Evolutionary conservation across 2,113 vertebrate genomes (phyloP).

Genomic region (Elephantulus edwardii): DNA sequence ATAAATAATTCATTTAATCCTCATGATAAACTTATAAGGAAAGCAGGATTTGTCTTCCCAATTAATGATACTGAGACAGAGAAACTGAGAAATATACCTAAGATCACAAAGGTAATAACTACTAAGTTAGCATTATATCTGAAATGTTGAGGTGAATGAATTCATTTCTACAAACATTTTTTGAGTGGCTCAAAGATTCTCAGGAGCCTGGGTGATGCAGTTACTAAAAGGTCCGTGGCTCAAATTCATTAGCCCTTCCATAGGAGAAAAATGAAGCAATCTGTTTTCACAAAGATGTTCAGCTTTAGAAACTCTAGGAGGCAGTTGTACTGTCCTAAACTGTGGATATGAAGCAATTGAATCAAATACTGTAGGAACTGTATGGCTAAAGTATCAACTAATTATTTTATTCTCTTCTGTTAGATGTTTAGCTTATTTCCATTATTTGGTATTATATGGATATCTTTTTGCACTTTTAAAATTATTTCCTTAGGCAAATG

Average conservation of each 20-base stretch:
- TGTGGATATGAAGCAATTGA: too few relatives aligned
- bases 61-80: conserved; percentile 35
- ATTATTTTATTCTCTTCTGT: not conserved
- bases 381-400: conserved; percentile 1
- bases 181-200: not conserved
- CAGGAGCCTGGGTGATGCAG: not conserved
- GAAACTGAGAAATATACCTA: conserved; percentile 2
- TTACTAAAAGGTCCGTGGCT: not conserved
- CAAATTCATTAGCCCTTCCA: too few relatives aligned
- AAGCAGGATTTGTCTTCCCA: not conserved
- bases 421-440: not conserved
- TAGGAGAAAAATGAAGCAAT: too few relatives aligned
- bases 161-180: not conserved
- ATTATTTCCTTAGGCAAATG: conserved; percentile 7
- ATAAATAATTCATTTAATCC: not conserved
- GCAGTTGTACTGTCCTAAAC: too few relatives aligned
- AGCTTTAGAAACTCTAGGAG: too few relatives aligned
- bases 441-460: not conserved
- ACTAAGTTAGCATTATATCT: not conserved
- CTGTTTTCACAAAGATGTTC: too few relatives aligned
- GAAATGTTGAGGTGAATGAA: conserved; percentile 20
- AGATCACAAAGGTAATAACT: not conserved
- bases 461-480: not conserved
- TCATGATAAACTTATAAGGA: not conserved
- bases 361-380: not conserved